Evolutionary conservation across 2,797 vertebrate species (phyloP).

Genomic region (Paramormyrops hopkinsi): DNA sequence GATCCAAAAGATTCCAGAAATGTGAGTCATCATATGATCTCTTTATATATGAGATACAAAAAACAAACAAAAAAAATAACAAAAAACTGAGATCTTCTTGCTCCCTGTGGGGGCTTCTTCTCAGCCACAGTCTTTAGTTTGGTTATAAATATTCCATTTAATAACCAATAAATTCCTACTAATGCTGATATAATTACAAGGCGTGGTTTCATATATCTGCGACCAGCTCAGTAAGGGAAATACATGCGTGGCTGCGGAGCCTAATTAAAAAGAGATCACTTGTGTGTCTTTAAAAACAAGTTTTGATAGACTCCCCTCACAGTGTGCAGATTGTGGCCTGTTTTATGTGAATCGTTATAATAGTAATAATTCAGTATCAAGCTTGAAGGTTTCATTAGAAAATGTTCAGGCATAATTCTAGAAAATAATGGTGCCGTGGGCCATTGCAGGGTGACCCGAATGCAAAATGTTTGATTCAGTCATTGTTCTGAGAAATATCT

Average conservation of each 20-base stretch:
- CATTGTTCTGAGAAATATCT: background rate
- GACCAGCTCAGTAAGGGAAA: background rate
- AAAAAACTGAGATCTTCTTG: background rate
- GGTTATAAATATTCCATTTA: background rate
- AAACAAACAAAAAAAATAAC: background rate
- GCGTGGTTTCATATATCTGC: slow-evolving; percentile 3
- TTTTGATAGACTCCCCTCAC: background rate
- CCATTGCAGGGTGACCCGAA: background rate
- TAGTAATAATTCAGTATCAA: background rate
- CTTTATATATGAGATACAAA: background rate
- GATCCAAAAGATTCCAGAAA: background rate
- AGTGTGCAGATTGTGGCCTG: background rate
- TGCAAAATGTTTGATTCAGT: background rate
- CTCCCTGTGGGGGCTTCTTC: background rate
- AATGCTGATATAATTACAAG: slow-evolving; percentile 1
- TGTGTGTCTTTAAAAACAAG: background rate
- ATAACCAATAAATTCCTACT: background rate
- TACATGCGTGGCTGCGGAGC: background rate
- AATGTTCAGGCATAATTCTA: background rate
- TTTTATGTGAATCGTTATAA: background rate
- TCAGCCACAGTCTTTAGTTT: background rate
- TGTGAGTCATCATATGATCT: background rate
- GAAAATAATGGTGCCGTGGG: background rate
- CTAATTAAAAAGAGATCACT: slow-evolving; percentile 5
- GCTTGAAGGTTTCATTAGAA: background rate